These are phyloP conservation scores for Antheraea pernyi DNA, from an alignment of 1,140 invertebrate species.

Conservation along the genomic window DNA sequence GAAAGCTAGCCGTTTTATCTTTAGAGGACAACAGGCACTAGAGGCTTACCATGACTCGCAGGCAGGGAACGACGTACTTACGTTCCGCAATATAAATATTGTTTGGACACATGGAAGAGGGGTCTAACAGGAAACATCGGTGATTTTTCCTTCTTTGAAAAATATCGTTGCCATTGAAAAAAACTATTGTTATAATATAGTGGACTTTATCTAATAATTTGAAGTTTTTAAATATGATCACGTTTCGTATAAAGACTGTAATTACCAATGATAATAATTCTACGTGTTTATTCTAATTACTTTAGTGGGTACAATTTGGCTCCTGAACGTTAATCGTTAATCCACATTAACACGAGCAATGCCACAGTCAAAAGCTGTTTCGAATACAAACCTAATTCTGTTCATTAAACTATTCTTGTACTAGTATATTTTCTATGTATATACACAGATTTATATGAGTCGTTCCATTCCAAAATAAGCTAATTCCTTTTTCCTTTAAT, in stretches of 20 bases:
- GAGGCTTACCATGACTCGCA: slow-evolving; percentile 52
- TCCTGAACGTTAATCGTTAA: no score
- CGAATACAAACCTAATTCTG: no score
- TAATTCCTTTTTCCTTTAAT: no score
- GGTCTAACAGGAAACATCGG: slow-evolving; percentile 34
- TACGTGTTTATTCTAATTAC: no score
- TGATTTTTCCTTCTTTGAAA: slow-evolving; percentile 35
- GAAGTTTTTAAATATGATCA: background rate
- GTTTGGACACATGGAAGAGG: slow-evolving; percentile 29
- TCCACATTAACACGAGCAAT: no score
- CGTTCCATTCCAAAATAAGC: no score
- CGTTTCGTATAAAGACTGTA: background rate
- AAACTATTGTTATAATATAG: slow-evolving; percentile 22
- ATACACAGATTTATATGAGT: no score
- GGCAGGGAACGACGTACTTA: slow-evolving; percentile 33
- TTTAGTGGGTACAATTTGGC: no score
- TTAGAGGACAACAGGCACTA: slow-evolving; percentile 57
- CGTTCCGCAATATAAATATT: slow-evolving; percentile 35
- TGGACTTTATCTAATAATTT: slow-evolving; percentile 20
- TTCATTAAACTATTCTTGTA: no score
- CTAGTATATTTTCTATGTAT: no score
- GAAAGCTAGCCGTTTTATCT: slow-evolving; percentile 64
- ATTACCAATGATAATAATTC: background rate
- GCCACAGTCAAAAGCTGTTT: no score
- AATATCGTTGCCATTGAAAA: slow-evolving; percentile 34